phyloP scores from a whole-genome alignment of 2,797 vertebrate genomes.

The Tiaroga cobitis region DNA sequence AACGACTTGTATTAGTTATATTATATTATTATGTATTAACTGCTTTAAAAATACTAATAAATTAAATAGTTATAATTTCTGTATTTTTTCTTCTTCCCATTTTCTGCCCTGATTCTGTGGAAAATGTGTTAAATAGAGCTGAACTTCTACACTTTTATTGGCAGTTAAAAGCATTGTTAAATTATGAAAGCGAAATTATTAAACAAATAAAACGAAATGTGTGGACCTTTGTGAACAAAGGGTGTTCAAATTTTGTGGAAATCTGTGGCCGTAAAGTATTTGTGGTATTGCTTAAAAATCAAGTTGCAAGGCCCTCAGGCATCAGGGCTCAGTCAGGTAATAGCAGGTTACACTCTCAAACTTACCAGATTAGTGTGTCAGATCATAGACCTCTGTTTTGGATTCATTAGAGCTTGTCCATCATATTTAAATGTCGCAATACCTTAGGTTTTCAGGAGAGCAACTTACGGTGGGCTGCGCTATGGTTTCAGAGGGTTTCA shows the following conservation, averaged over 20 bases:
- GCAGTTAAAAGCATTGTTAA: background rate
- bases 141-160: background rate
- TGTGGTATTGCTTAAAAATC: background rate
- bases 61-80: background rate
- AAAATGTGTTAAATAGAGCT: background rate
- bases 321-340: constrained; percentile 3
- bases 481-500: background rate
- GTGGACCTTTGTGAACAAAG: background rate
- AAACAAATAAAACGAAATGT: background rate
- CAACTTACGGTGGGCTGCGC: background rate
- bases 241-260: background rate
- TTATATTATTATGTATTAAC: no score
- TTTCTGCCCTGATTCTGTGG: background rate
- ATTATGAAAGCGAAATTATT: background rate
- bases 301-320: background rate
- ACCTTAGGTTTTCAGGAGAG: background rate
- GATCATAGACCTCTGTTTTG: background rate
- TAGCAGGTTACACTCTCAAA: background rate
- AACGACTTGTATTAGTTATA: no score
- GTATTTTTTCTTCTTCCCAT: background rate
- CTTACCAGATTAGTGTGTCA: background rate
- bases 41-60: no score
- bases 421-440: background rate
- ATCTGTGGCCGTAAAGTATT: background rate
- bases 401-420: background rate